Evolutionary conservation across 2,113 vertebrate genomes (phyloP).

Genomic region (Podilymbus podiceps): DNA sequence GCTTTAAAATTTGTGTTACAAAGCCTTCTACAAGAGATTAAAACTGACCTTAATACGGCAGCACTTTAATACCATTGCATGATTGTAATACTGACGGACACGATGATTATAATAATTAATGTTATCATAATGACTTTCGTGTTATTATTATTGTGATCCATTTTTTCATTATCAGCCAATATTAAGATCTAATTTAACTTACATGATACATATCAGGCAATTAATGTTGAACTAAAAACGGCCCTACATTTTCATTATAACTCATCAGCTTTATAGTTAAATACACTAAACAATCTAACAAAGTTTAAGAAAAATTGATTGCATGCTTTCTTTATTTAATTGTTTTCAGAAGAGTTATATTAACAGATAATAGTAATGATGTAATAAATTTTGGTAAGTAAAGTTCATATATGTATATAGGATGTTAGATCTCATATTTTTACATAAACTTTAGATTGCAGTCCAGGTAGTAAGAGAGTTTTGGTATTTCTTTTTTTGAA

Average conservation of each 20-base stretch:
- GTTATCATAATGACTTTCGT: conserved; percentile 42
- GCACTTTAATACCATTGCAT: not conserved
- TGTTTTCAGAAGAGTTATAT: not conserved
- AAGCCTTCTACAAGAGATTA: not conserved
- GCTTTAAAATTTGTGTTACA: not conserved
- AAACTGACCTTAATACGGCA: not conserved
- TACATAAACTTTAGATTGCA: not conserved
- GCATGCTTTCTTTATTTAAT: not conserved
- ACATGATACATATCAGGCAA: not conserved
- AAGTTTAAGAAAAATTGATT: not conserved
- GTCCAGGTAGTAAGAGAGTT: not conserved
- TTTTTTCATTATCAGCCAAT: conserved; percentile 18
- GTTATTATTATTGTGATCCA: conserved; percentile 32
- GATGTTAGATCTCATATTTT: not conserved
- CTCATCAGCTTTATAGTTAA: not conserved
- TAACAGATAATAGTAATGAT: not conserved
- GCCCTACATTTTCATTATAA: not conserved
- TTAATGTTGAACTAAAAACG: not conserved
- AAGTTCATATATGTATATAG: not conserved
- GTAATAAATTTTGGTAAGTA: not conserved
- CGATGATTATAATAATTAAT: not conserved
- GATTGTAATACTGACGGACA: conserved; percentile 13
- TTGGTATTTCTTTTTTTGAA: not conserved
- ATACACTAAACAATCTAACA: not conserved
- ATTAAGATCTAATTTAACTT: conserved; percentile 36